phyloP scores from a whole-genome alignment of 2,113 vertebrate species.

The Pycnonotus jocosus region DNA sequence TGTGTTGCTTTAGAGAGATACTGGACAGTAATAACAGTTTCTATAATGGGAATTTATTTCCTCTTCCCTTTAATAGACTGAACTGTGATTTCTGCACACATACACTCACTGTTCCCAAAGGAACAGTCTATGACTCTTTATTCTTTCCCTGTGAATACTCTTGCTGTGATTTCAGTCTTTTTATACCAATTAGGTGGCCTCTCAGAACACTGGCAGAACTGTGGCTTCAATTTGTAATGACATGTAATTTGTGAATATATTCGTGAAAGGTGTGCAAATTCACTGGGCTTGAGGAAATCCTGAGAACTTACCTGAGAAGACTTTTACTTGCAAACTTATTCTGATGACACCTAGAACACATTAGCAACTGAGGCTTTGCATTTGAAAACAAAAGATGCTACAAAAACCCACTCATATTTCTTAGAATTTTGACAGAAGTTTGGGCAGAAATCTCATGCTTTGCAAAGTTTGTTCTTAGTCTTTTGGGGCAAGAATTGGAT shows the following conservation, averaged over 20 bases:
- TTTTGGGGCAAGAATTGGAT: not conserved
- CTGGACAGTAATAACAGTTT: not conserved
- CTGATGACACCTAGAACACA: not conserved
- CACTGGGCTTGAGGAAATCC: not conserved
- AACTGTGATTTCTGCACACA: not conserved
- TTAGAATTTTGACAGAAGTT: not conserved
- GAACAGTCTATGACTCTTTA: not conserved
- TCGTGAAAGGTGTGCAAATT: not conserved
- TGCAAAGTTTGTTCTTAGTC: not conserved
- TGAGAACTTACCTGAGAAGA: not conserved
- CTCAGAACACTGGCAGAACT: not conserved
- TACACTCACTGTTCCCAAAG: not conserved
- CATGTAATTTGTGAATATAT: not conserved
- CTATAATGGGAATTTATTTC: not conserved
- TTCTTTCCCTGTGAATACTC: not conserved
- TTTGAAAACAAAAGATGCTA: not conserved
- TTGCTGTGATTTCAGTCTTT: not conserved
- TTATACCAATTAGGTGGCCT: not conserved
- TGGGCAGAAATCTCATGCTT: not conserved
- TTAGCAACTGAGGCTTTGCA: not conserved
- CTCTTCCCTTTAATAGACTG: not conserved
- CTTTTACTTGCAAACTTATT: not conserved
- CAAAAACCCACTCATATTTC: not conserved
- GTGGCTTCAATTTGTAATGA: not conserved
- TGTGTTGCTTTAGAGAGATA: not conserved